Percentiles rank a stretch among this genome's conserved stretches.
phyloP scores from a whole-genome alignment of 2,888 invertebrate genomes.

The Calliscelio sp. region DNA sequence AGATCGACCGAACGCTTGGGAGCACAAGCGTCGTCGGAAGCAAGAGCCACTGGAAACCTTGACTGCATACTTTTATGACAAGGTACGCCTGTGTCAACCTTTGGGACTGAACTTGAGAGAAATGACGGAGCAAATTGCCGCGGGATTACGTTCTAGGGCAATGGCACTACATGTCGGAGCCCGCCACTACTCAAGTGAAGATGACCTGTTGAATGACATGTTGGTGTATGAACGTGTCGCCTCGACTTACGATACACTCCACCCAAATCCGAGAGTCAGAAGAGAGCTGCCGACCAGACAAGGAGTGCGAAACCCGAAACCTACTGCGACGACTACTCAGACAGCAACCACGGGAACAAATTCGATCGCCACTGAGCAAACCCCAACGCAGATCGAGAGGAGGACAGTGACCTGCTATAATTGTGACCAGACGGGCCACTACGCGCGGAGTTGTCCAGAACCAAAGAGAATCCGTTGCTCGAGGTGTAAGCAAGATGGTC shows the following conservation, averaged over 20 bases:
- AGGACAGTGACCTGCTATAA: not conserved
- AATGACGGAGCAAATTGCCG: constrained; percentile 3
- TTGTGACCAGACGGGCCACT: not conserved
- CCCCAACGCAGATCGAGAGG: not conserved
- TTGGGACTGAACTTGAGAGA: constrained; percentile 22
- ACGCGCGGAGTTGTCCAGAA: not conserved
- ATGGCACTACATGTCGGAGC: constrained; percentile 23
- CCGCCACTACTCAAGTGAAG: not conserved
- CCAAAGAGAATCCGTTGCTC: not conserved
- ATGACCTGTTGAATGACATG: constrained; percentile 7
- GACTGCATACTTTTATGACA: constrained; percentile 1
- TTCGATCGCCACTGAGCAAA: not conserved
- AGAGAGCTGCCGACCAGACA: not conserved
- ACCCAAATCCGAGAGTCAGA: not conserved
- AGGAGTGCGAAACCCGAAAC: not conserved
- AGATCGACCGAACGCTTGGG: constrained; percentile 32
- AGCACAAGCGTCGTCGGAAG: not conserved
- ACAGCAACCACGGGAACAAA: not conserved
- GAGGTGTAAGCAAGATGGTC: not conserved
- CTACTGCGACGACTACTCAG: not conserved
- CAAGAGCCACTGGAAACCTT: not conserved
- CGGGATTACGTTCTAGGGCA: constrained; percentile 6
- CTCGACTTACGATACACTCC: not conserved
- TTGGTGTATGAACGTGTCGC: constrained; percentile 14
- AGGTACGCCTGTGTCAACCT: constrained; percentile 4